Conservation (phyloP, 2,113 vertebrate genomes). For the Ammospiza nelsoni region DNA sequence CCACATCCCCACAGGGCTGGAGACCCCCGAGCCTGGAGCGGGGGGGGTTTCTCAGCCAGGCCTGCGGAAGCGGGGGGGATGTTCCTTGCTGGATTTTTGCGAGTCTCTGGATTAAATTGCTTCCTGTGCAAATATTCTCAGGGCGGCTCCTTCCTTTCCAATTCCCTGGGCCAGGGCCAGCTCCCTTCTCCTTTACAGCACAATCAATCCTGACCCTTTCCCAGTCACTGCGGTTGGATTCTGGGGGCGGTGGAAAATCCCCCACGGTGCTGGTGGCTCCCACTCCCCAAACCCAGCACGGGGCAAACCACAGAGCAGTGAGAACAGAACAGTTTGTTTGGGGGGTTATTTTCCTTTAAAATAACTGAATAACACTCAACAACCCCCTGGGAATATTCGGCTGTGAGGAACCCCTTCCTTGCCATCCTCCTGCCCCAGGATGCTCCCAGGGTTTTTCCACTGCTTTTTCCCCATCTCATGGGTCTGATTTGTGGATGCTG, state of each 20-base stretch:
- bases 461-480: not conserved
- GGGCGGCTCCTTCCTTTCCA: conserved; percentile 49
- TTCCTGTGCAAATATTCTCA: conserved; percentile 59
- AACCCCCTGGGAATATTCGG: not conserved
- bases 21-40: accelerated
- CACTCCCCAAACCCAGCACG: not conserved
- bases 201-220: not conserved
- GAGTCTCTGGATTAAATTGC: conserved; percentile 16
- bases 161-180: not conserved
- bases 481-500: not conserved
- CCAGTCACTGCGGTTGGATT: not conserved
- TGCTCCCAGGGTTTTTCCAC: not conserved
- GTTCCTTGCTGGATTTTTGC: not conserved
- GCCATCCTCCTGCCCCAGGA: not conserved
- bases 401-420: not conserved
- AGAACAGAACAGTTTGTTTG: not conserved
- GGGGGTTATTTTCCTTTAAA: not conserved
- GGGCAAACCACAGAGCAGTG: not conserved
- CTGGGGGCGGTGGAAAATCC: not conserved
- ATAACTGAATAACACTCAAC: not conserved
- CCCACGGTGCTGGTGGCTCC: not conserved
- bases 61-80: not conserved
- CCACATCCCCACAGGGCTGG: accelerated
- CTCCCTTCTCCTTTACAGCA: not conserved
- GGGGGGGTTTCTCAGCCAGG: not conserved